Evolutionary conservation across 2,113 vertebrate genomes (phyloP), one percentile per base, ranked within the genome.

Genomic region (Heloderma charlesbogerti): DNA sequence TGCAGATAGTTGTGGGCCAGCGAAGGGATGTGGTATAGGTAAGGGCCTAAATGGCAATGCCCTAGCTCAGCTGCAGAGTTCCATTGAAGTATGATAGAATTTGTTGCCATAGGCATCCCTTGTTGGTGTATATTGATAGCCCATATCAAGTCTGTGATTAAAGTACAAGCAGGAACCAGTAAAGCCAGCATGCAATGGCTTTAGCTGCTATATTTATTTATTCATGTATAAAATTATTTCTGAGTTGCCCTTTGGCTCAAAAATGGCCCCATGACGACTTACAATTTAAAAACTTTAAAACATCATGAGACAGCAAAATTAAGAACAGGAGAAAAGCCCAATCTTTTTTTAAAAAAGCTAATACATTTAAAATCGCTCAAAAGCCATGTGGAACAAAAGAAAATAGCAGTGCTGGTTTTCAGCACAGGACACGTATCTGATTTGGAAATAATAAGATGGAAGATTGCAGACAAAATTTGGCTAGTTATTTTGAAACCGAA

Each of bases 1-100:
- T 25, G 31, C 48, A 34, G n/a, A 27, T 51, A 54, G 7, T 40
- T 12, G 12, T 86, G 84, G 71, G 67, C 31, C 43, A 80, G 45
- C 51, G 40, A 78, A 27, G 8, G 77, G 45, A 16, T 29, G 16
- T 0, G 18, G 34, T 82, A 90, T 98, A 96, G 98, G 98, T 97
- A 98, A 98, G 89, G 93, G 63, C 78, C 3, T 22, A 81, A 40
- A 37, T 80, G 51, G 34, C 57, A 67, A 31, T 60, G 7, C 4
- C 45, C 75, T 31, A 43, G 27, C 60, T 63, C 43, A 88, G 9
- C 87, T 84, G 43, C 72, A 67, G 15, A 29, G 1, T 48, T 57
- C 85, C 37, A n/a, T 75, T 75, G 0, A 0, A 0, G 31, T 18
- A 0, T 0, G 0, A 69, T 81, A 77, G 25, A 0, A 1, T 20